Conservation (phyloP, 2,113 vertebrate genomes). For the Piprites chloris region DNA sequence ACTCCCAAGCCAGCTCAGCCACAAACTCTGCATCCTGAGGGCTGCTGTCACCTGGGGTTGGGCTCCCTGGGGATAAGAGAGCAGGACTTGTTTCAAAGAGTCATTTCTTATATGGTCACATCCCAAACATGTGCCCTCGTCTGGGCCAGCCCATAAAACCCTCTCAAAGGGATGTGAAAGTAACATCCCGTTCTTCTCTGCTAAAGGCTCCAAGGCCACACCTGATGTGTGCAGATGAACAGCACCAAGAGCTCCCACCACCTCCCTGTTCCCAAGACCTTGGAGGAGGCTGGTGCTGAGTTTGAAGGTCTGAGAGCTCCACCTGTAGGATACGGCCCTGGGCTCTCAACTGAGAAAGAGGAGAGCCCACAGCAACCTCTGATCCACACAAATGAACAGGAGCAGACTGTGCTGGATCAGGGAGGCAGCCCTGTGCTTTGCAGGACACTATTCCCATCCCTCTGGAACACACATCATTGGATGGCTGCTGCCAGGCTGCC, state of each 20-base stretch:
- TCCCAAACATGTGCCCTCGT: not conserved
- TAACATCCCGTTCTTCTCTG: not conserved
- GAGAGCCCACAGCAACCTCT: not conserved
- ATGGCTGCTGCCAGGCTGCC: not conserved
- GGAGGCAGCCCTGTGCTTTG: not conserved
- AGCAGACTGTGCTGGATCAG: not conserved
- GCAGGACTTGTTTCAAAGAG: not conserved
- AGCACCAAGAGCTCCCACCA: not conserved
- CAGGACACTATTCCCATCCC: not conserved
- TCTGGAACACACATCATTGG: not conserved
- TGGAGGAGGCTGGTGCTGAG: not conserved
- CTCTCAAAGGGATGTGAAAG: not conserved
- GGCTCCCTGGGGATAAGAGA: constrained; percentile 61
- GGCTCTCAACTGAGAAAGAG: not conserved
- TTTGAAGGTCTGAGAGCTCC: constrained; percentile 38
- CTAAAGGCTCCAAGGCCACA: not conserved
- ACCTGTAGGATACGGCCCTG: constrained; percentile 25
- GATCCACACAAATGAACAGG: not conserved
- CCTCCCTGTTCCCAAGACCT: not conserved
- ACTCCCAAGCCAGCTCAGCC: constrained; percentile 80
- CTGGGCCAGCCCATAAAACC: not conserved
- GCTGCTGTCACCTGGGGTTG: not conserved
- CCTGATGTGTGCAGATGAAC: not conserved
- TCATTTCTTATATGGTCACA: fast-evolving
- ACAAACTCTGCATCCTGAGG: constrained; percentile 57